Evolutionary conservation across 1,140 invertebrate genomes (phyloP), one percentile per base, ranked within the genome.

Genomic region (Ceratina australensis): DNA sequence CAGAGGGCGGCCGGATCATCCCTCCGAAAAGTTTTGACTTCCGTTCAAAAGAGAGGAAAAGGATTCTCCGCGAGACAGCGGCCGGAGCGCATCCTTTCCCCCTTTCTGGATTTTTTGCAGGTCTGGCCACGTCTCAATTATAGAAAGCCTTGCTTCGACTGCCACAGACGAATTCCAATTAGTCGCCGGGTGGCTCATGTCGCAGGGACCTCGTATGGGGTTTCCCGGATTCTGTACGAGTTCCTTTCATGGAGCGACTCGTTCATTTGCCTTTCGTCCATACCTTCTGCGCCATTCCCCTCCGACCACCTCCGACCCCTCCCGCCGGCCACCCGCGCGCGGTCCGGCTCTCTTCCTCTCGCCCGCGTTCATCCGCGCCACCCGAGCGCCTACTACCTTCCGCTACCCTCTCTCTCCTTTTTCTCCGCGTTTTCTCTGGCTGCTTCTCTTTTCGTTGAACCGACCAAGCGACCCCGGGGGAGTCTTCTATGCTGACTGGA

Each of bases 201-300:
- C 91, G 88, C 85, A 84, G 84, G 85, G 81, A 88, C 79, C 86
- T 85, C 90, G 87, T 91, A 92, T 92, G 90, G 90, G 91, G 90
- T 92, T 92, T 92, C 91, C 90, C 89, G 89, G 89, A 91, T 91
- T 92, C 91, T 92, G 91, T 92, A 91, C 90, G 90, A 92, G 90
- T 92, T 92, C 91, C 90, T 92, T 92, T 92, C 91, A 92, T 91
- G 89, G 87, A 88, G 81, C 87, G 87, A 89, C 86, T 91, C 90
- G 89, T 92, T 92, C 91, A 92, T 92, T 92, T 92, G 90, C 91
- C 88, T 91, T 92, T 91, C 89, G 90, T 91, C 88, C 87, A 81
- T 87, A 84, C 80, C 82, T 79, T 59, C 66, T 61, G 78, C 71
- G 68, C 77, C 79, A 49, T 67, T 74, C 75, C 66, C 57, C 47